These are phyloP conservation scores for Cetoscarus ocellatus DNA, from an alignment of 2,797 vertebrate genomes.

Conservation along the genomic window DNA sequence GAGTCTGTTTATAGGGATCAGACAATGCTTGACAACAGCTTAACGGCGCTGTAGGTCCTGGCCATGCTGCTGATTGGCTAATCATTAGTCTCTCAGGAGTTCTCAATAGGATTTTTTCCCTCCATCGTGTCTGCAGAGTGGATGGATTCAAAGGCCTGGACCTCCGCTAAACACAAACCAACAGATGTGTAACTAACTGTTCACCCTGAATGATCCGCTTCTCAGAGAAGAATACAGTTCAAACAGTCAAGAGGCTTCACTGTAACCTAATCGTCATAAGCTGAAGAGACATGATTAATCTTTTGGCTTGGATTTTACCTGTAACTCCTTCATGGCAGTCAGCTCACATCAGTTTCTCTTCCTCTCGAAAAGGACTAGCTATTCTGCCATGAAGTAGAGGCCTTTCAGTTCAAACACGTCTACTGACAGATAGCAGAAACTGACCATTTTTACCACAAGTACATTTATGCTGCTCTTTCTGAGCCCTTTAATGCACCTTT, in stretches of 20 bases:
- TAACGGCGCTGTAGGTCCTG: neutral
- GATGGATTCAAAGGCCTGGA: neutral
- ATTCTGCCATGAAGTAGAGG: neutral
- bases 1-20: neutral
- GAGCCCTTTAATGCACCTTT: neutral
- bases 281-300: conserved; percentile 2
- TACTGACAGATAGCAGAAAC: neutral
- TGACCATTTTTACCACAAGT: neutral
- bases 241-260: conserved; percentile 21
- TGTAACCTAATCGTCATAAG: neutral
- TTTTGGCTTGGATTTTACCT: conserved; percentile 12
- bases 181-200: conserved; percentile 4
- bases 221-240: neutral
- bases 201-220: neutral
- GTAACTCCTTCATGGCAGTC: neutral
- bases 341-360: neutral
- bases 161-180: neutral
- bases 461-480: neutral
- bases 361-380: neutral
- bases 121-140: neutral
- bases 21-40: conserved; percentile 5
- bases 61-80: neutral
- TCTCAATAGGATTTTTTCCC: neutral
- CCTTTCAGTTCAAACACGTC: conserved; percentile 1
- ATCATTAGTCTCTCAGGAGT: neutral